These are phyloP conservation scores for Drosophila affinis DNA, from an alignment of 2,888 invertebrate genomes.

Conservation along the genomic window DNA sequence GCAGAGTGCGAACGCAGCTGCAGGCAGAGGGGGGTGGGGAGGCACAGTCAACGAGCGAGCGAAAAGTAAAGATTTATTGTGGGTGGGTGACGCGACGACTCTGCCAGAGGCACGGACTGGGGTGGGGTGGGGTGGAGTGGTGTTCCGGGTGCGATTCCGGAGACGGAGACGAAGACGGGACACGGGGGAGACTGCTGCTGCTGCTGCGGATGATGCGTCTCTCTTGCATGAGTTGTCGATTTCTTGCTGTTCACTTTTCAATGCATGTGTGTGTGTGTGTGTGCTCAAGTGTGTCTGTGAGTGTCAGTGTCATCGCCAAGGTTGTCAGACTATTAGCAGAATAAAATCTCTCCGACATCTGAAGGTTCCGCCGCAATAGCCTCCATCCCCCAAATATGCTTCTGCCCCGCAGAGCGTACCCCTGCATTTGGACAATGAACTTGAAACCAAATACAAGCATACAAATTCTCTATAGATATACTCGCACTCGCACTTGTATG, in stretches of 20 bases:
- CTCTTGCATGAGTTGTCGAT: conserved; percentile 57
- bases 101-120: conserved; percentile 20
- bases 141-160: neutral
- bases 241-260: conserved; percentile 20
- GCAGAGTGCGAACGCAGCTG: conserved; percentile 14
- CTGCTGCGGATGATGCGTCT: conserved; percentile 6
- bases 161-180: neutral
- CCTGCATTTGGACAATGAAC: conserved; percentile 76
- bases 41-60: conserved; percentile 34
- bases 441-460: conserved; percentile 35
- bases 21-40: neutral
- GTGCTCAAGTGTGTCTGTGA: conserved; percentile 10
- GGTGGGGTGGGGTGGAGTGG: neutral
- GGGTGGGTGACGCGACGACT: conserved; percentile 60
- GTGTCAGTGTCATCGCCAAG: conserved; percentile 44
- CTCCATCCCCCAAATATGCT: neutral
- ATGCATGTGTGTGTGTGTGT: neutral
- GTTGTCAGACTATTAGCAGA: conserved; percentile 47
- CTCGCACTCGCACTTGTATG: neutral
- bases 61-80: conserved; percentile 74
- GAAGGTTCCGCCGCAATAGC: conserved; percentile 50
- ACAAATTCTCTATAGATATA: neutral
- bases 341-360: conserved; percentile 59
- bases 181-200: neutral
- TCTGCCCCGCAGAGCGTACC: neutral